Evolutionary conservation across 1,140 invertebrate species (phyloP).

Genomic region (Tetramorium simillimum): DNA sequence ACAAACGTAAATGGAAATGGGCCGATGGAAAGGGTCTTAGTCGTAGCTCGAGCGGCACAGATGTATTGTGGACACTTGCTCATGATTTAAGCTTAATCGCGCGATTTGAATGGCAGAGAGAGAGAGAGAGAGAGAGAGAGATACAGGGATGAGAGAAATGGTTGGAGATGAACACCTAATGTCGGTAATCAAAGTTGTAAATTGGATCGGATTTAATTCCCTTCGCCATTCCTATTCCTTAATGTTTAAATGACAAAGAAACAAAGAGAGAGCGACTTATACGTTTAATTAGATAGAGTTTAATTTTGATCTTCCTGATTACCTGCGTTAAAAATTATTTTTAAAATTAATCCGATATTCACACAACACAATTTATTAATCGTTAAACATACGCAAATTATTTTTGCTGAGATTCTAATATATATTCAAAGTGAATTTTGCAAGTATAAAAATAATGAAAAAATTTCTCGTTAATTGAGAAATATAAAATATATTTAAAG

Average conservation of each 20-base stretch:
- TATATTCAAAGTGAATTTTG: neutral
- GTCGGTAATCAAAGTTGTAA: conserved; percentile 56
- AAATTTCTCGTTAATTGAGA: neutral
- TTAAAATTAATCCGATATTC: neutral
- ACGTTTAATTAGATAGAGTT: conserved; percentile 33
- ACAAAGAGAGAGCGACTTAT: conserved; percentile 17
- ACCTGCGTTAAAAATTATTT: neutral
- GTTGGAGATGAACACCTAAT: conserved; percentile 35
- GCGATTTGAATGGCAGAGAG: conserved; percentile 26
- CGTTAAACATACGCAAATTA: neutral
- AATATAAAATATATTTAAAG: neutral
- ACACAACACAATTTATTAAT: neutral
- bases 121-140: neutral
- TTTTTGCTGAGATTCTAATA: neutral
- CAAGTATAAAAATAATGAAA: neutral
- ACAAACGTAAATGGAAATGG: conserved; percentile 25
- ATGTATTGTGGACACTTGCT: conserved; percentile 37
- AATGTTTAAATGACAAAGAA: conserved; percentile 36
- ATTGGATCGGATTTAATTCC: conserved; percentile 48
- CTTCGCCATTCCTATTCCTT: neutral
- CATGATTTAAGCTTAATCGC: conserved; percentile 40
- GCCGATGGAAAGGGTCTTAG: neutral
- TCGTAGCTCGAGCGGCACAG: neutral
- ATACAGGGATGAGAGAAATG: conserved; percentile 25
- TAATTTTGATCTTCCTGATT: neutral